Conservation (phyloP, 2,888 invertebrate genomes). For the Didymodactylos carnosus region DNA sequence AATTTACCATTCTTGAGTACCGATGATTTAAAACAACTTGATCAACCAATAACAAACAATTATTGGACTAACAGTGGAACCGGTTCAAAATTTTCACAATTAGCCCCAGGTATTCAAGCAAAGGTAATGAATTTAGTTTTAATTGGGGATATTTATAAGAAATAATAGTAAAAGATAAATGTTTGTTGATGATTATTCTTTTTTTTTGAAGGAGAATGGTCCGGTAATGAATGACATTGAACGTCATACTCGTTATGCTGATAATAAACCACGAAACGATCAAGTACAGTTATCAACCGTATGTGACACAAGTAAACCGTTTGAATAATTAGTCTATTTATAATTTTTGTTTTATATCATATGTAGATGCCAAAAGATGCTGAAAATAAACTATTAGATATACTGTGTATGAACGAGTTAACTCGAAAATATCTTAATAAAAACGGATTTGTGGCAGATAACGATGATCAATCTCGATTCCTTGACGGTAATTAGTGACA, state of each 20-base stretch:
- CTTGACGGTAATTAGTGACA: no score
- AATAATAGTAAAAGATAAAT: not conserved
- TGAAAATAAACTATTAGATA: not conserved
- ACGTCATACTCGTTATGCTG: not conserved
- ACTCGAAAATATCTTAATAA: not conserved
- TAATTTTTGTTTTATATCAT: no score
- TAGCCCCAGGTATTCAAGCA: not conserved
- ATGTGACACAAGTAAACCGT: no score
- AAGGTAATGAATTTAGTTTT: not conserved
- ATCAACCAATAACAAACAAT: not conserved
- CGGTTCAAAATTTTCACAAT: not conserved
- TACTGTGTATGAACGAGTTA: not conserved
- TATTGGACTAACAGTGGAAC: not conserved
- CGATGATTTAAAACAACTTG: not conserved
- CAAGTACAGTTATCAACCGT: not conserved
- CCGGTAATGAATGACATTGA: not conserved
- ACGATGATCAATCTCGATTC: not conserved
- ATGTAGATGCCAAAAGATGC: not conserved
- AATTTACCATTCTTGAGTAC: not conserved
- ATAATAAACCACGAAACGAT: not conserved
- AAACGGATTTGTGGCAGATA: not conserved
- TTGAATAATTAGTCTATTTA: no score
- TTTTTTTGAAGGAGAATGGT: not conserved
- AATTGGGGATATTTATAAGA: not conserved
- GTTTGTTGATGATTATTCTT: not conserved